Percentiles rank a stretch among this genome's conserved stretches.
phyloP scores from a whole-genome alignment of 2,888 invertebrate genomes.

The Apomyelois bistriatella region DNA sequence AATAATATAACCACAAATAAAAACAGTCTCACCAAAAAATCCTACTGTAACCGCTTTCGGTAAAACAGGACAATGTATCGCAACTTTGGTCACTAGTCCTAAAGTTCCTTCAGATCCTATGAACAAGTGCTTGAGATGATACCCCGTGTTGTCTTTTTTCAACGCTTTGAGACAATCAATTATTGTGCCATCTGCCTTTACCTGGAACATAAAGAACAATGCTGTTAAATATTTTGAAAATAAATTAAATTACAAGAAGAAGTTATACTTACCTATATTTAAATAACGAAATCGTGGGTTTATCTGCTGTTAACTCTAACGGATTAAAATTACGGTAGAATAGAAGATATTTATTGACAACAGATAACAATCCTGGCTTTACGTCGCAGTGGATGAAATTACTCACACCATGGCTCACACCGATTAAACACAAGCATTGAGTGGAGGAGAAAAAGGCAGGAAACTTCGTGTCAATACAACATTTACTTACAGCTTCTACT shows the following conservation, averaged over 20 bases:
- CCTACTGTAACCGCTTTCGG: constrained; percentile 92
- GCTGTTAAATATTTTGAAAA: too few relatives aligned
- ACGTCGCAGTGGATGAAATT: too few relatives aligned
- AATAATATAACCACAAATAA: not conserved
- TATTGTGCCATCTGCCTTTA: constrained; percentile 91
- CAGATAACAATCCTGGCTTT: too few relatives aligned
- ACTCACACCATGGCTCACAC: too few relatives aligned
- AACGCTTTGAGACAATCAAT: constrained; percentile 91
- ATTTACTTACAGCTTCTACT: constrained; percentile 89
- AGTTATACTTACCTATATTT: too few relatives aligned
- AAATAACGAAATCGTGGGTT: too few relatives aligned
- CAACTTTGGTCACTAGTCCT: constrained; percentile 95
- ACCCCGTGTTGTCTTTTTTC: constrained; percentile 98
- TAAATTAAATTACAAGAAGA: too few relatives aligned
- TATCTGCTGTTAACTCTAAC: too few relatives aligned
- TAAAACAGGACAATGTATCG: constrained; percentile 92
- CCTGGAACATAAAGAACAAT: constrained; percentile 72
- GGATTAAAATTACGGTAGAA: too few relatives aligned
- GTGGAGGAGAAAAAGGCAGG: too few relatives aligned
- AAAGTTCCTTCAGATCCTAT: constrained; percentile 98
- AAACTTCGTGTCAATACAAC: not conserved
- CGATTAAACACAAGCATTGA: too few relatives aligned
- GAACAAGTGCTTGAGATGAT: constrained; percentile 97
- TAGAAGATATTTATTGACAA: too few relatives aligned
- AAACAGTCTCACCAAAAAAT: constrained; percentile 85